Conservation (phyloP, 2,888 invertebrate species). For the Macaria liturata region DNA sequence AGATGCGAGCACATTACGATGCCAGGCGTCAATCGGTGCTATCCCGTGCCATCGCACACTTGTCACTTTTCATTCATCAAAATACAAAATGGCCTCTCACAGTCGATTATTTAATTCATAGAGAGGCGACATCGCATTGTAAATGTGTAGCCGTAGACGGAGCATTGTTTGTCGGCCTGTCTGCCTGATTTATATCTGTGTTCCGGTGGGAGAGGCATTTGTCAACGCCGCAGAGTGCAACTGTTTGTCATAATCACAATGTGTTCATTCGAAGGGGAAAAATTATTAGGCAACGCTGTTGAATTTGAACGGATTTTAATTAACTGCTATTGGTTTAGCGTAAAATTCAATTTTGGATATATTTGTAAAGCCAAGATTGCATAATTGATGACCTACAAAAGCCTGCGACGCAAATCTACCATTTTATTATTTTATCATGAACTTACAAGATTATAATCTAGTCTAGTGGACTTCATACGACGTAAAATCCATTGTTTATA, state of each 20-base stretch:
- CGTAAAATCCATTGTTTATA: slow-evolving; percentile 19
- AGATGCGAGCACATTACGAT: not conserved
- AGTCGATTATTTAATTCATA: slow-evolving; percentile 48
- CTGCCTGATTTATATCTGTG: slow-evolving; percentile 32
- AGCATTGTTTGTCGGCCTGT: slow-evolving; percentile 33
- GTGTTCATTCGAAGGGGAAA: slow-evolving; percentile 26
- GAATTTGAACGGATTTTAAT: too few relatives aligned
- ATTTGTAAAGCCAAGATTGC: too few relatives aligned
- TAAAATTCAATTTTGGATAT: too few relatives aligned
- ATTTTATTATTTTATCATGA: too few relatives aligned
- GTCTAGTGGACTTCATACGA: too few relatives aligned
- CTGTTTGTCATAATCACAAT: slow-evolving; percentile 34
- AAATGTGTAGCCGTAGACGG: slow-evolving; percentile 28
- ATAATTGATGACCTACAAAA: too few relatives aligned
- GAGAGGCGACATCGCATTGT: slow-evolving; percentile 33
- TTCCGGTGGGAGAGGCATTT: slow-evolving; percentile 35
- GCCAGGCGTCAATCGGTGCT: slow-evolving; percentile 10
- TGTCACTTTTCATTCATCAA: slow-evolving; percentile 55
- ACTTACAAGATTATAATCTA: too few relatives aligned
- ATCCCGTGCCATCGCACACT: slow-evolving; percentile 25
- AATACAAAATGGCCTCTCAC: slow-evolving; percentile 40
- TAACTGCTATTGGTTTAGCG: too few relatives aligned
- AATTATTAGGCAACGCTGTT: slow-evolving; percentile 5
- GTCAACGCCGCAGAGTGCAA: slow-evolving; percentile 26
- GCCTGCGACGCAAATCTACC: too few relatives aligned